Evolutionary conservation across 2,888 invertebrate genomes (phyloP).

Genomic region (Neria commutata): DNA sequence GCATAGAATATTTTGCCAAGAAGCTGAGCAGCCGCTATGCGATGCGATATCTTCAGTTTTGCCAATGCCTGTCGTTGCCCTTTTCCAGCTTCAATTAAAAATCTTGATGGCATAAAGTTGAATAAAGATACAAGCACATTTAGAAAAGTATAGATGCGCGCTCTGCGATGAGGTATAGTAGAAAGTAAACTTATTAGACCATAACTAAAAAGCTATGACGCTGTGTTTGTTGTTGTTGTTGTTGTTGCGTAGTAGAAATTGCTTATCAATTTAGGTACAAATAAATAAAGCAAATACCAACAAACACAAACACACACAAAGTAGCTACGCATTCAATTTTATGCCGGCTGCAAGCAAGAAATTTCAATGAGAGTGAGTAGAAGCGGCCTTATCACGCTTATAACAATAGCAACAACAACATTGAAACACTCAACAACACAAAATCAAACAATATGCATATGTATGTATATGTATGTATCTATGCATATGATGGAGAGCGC

Average conservation of each 20-base stretch:
- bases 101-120: no score
- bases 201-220: constrained; percentile 2
- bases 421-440: constrained; percentile 11
- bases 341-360: no score
- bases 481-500: background rate
- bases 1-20: no score
- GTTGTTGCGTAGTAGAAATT: background rate
- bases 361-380: background rate
- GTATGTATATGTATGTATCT: background rate
- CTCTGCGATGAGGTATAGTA: no score
- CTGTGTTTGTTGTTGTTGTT: no score
- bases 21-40: no score
- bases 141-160: no score
- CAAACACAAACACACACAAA: background rate
- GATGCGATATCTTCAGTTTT: no score
- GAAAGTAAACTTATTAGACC: constrained; percentile 2
- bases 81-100: no score
- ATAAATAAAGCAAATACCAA: background rate
- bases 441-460: constrained; percentile 1
- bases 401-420: constrained; percentile 23
- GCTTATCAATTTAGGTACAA: background rate
- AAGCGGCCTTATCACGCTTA: background rate
- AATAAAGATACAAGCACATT: no score
- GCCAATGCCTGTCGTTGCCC: no score
- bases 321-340: no score